Percentiles rank a stretch among this genome's conserved stretches.
phyloP scores from a whole-genome alignment of 2,113 vertebrate species.

The Nibea albiflora region DNA sequence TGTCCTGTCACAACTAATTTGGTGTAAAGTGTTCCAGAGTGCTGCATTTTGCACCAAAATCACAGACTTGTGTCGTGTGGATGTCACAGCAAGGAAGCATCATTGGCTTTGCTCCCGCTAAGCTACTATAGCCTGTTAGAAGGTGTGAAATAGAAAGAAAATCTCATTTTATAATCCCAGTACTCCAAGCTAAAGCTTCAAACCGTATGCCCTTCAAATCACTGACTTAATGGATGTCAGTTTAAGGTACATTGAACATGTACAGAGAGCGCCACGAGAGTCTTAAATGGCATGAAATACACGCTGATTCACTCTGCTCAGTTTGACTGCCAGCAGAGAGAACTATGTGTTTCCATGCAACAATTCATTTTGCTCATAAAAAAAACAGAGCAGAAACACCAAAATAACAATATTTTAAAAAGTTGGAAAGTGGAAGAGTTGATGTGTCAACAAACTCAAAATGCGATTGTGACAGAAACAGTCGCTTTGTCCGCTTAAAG shows the following conservation, averaged over 20 bases:
- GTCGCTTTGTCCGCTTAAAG: too few relatives aligned
- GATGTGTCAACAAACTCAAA: too few relatives aligned
- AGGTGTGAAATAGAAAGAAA: neutral
- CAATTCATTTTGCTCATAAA: too few relatives aligned
- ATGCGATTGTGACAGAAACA: too few relatives aligned
- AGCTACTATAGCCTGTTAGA: neutral
- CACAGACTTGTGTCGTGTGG: neutral
- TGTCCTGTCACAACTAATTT: neutral
- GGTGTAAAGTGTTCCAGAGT: neutral
- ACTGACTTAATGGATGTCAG: neutral
- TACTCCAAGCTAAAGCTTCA: neutral
- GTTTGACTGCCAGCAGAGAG: neutral
- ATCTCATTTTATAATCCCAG: neutral
- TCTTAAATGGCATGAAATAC: neutral
- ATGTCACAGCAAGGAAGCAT: neutral
- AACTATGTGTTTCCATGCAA: neutral
- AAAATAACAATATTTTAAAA: too few relatives aligned
- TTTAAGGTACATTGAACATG: neutral
- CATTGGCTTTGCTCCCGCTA: neutral
- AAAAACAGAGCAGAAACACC: too few relatives aligned
- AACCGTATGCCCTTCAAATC: neutral
- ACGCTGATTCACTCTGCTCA: neutral
- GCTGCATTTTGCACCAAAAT: neutral
- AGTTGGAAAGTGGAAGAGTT: too few relatives aligned
- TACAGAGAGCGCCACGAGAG: neutral